Conservation (phyloP, 2,113 vertebrate species). For the Ciconia boyciana region DNA sequence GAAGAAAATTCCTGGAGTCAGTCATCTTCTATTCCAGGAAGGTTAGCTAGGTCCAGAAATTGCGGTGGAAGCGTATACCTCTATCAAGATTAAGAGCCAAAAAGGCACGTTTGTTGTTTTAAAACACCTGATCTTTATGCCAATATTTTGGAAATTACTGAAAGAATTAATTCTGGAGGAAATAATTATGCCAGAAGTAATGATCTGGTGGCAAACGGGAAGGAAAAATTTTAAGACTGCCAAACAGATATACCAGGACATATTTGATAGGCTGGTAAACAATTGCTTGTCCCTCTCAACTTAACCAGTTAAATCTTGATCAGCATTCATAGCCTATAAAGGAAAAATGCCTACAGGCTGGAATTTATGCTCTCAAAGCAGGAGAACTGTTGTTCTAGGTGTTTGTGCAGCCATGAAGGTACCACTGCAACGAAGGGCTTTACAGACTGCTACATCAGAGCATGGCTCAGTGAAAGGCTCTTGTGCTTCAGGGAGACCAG, state of each 20-base stretch:
- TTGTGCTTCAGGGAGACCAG: background rate
- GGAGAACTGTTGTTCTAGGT: background rate
- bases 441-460: background rate
- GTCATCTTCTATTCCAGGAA: background rate
- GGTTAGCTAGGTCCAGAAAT: background rate
- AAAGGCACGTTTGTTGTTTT: background rate
- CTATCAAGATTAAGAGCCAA: background rate
- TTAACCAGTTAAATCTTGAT: background rate
- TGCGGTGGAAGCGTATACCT: background rate
- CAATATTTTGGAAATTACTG: background rate
- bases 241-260: background rate
- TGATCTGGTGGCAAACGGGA: background rate
- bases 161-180: background rate
- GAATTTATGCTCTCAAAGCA: background rate
- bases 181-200: background rate
- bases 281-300: accelerated
- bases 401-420: background rate
- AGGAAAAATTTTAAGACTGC: background rate
- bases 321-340: background rate
- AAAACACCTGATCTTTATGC: background rate
- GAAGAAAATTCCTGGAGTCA: background rate
- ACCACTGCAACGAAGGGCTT: background rate
- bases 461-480: background rate
- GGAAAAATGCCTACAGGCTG: background rate
- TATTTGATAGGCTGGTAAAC: background rate